phyloP scores from a whole-genome alignment of 2,113 vertebrate genomes.

The Ammodytes marinus region DNA sequence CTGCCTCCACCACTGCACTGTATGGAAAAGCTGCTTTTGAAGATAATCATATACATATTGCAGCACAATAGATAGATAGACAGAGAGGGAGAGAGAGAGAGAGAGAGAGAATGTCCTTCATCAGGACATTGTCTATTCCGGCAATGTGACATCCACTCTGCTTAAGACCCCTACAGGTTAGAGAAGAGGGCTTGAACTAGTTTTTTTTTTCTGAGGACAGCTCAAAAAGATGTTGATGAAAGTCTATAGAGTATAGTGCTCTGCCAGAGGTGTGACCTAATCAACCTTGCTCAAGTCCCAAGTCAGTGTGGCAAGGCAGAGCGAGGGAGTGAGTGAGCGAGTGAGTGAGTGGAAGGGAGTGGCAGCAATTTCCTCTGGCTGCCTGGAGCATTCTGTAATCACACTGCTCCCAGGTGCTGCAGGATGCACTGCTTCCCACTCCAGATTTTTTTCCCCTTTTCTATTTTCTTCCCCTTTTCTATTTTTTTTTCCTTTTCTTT shows the following conservation, averaged over 20 bases:
- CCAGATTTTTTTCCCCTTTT: not conserved
- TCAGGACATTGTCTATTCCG: slow-evolving; percentile 21
- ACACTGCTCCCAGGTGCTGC: slow-evolving; percentile 54
- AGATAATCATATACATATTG: not conserved
- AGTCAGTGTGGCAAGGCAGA: slow-evolving; percentile 17
- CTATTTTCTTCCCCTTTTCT: not conserved
- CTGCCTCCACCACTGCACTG: not conserved
- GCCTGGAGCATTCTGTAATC: slow-evolving; percentile 66
- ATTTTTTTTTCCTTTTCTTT: too few species aligned
- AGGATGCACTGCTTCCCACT: slow-evolving; percentile 47
- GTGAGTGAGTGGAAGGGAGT: slow-evolving; percentile 27
- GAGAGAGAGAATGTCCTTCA: slow-evolving; percentile 22
- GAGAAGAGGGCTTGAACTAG: slow-evolving; percentile 39
- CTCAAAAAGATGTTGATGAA: slow-evolving; percentile 26
- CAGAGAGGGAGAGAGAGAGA: not conserved
- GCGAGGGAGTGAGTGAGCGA: slow-evolving; percentile 12
- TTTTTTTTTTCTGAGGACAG: slow-evolving; percentile 7
- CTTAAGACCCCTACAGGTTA: slow-evolving; percentile 45
- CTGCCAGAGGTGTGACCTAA: slow-evolving; percentile 43
- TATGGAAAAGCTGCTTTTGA: slow-evolving; percentile 3
- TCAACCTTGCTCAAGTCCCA: slow-evolving; percentile 60
- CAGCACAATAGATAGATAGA: not conserved
- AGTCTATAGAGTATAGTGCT: slow-evolving; percentile 28
- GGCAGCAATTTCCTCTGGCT: slow-evolving; percentile 55
- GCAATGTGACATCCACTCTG: slow-evolving; percentile 21